phyloP scores from a whole-genome alignment of 1,140 invertebrate genomes.

The Drosophila nigrodunni region DNA sequence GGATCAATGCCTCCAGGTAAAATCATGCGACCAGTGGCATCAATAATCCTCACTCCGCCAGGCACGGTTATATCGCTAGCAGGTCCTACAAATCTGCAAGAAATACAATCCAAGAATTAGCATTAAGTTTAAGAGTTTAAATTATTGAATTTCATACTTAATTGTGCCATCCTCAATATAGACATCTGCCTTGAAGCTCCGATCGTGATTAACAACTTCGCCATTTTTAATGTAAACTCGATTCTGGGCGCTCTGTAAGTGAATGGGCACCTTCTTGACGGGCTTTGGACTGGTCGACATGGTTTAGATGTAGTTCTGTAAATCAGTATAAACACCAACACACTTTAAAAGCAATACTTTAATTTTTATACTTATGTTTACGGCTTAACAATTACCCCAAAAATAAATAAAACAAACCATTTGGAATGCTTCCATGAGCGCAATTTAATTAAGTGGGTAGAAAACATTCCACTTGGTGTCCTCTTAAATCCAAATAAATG shows the following conservation, averaged over 20 bases:
- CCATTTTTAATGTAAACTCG: slow-evolving; percentile 97
- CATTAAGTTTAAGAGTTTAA: background rate
- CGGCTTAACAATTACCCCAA: background rate
- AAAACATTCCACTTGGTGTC: slow-evolving; percentile 7
- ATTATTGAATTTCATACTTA: slow-evolving; percentile 55
- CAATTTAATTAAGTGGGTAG: background rate
- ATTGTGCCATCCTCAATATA: slow-evolving; percentile 84
- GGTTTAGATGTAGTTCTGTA: slow-evolving; percentile 17
- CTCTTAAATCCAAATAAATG: slow-evolving; percentile 1
- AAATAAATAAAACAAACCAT: slow-evolving; percentile 1
- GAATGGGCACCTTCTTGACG: slow-evolving; percentile 97
- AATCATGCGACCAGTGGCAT: slow-evolving; percentile 92
- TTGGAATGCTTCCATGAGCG: background rate
- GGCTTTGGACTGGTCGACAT: slow-evolving; percentile 85
- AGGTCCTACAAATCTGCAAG: slow-evolving; percentile 68
- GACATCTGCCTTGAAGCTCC: slow-evolving; percentile 92
- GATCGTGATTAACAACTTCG: slow-evolving; percentile 97
- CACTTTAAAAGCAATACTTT: too few species aligned
- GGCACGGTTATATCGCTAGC: slow-evolving; percentile 91
- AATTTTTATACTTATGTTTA: background rate
- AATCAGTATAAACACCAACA: background rate
- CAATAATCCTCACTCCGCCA: slow-evolving; percentile 91
- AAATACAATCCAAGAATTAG: background rate
- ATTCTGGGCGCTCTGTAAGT: slow-evolving; percentile 97
- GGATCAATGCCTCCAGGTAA: slow-evolving; percentile 96